Evolutionary conservation across 2,888 invertebrate genomes (phyloP).

Genomic region (Tenthredo distinguenda): DNA sequence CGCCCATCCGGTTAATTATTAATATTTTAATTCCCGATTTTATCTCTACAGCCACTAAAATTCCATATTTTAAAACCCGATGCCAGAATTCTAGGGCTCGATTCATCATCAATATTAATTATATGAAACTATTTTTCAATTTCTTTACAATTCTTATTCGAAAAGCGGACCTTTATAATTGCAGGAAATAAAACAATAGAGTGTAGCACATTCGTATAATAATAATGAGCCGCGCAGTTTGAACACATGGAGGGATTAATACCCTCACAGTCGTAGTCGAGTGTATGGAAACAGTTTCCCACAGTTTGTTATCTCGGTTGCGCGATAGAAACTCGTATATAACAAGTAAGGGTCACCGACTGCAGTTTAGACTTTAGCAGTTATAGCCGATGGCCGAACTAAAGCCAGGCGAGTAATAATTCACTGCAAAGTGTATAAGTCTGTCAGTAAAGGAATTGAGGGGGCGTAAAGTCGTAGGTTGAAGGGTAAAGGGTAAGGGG

Average conservation of each 20-base stretch:
- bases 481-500: not conserved
- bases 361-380: slow-evolving; percentile 37
- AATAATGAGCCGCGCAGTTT: not conserved
- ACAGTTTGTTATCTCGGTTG: slow-evolving; percentile 45
- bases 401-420: slow-evolving; percentile 1
- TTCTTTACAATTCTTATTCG: not conserved
- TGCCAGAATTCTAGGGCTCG: not conserved
- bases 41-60: not conserved
- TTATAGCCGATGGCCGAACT: slow-evolving; percentile 6
- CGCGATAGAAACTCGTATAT: slow-evolving; percentile 17
- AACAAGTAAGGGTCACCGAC: slow-evolving; percentile 25
- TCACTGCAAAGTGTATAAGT: slow-evolving; percentile 22
- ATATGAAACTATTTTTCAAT: not conserved
- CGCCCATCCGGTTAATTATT: slow-evolving; percentile 40
- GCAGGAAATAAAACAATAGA: not conserved
- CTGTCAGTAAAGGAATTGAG: not conserved
- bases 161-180: not conserved
- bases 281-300: slow-evolving; percentile 37
- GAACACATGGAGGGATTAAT: slow-evolving; percentile 20
- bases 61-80: not conserved
- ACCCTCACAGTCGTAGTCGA: not conserved
- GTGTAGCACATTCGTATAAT: not conserved
- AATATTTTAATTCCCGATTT: slow-evolving; percentile 41
- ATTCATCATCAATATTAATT: not conserved
- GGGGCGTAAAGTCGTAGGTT: slow-evolving; percentile 23